phyloP scores from a whole-genome alignment of 2,797 vertebrate species.

The Masticophis lateralis region DNA sequence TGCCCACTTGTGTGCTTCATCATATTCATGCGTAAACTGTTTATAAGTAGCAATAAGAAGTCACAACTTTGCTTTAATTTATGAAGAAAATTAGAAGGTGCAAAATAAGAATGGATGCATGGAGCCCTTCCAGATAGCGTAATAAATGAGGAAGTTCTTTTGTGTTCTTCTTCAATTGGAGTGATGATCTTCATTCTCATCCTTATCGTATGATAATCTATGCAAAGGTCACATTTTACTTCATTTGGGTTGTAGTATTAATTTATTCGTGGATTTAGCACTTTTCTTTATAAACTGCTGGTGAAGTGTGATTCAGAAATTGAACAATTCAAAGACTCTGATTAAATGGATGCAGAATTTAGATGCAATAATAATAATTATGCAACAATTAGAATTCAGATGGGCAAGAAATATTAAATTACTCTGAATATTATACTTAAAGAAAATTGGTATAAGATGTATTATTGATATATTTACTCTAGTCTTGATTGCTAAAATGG shows the following conservation, averaged over 20 bases:
- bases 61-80: no score
- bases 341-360: neutral
- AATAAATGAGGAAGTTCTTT: neutral
- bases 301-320: neutral
- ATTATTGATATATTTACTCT: neutral
- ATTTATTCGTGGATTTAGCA: constrained; percentile 15
- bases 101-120: neutral
- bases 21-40: neutral
- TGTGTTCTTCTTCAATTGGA: neutral
- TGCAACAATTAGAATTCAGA: neutral
- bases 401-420: neutral
- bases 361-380: neutral
- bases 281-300: neutral
- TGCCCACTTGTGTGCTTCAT: neutral
- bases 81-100: neutral
- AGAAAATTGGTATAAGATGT: neutral
- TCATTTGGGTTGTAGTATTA: neutral
- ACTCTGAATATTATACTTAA: neutral
- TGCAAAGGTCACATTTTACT: neutral
- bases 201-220: constrained; percentile 6
- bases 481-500: neutral
- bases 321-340: neutral
- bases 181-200: neutral
- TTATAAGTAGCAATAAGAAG: neutral
- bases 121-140: neutral